Evolutionary conservation across 2,888 invertebrate genomes (phyloP).

Genomic region (Elegia similella): DNA sequence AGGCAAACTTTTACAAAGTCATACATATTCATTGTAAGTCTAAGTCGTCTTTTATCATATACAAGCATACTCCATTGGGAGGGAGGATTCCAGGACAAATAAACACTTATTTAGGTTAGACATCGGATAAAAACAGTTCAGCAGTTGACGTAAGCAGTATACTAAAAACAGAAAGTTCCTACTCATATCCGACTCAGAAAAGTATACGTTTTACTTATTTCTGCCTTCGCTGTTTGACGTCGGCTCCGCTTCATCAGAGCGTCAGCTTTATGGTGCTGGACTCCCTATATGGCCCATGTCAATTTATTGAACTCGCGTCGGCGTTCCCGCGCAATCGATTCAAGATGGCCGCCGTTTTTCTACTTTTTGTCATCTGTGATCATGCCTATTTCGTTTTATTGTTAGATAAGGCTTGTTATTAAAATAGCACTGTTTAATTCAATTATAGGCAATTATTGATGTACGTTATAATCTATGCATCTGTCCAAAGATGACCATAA

Average conservation of each 20-base stretch:
- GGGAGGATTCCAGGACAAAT: too few species aligned
- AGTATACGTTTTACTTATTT: too few species aligned
- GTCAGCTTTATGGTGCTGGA: neutral
- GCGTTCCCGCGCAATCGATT: conserved; percentile 59
- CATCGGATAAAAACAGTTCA: too few species aligned
- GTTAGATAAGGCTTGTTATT: conserved; percentile 30
- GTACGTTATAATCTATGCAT: conserved; percentile 9
- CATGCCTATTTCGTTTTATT: conserved; percentile 43
- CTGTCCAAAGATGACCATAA: neutral
- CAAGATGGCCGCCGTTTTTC: conserved; percentile 59
- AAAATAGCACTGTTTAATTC: conserved; percentile 12
- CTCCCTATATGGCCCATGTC: conserved; percentile 70
- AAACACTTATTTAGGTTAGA: too few species aligned
- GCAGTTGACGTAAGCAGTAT: too few species aligned
- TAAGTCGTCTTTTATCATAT: too few species aligned
- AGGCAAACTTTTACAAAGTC: too few species aligned
- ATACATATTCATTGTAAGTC: too few species aligned
- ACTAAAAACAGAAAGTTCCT: too few species aligned
- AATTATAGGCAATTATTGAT: conserved; percentile 6
- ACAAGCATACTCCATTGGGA: too few species aligned
- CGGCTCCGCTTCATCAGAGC: neutral
- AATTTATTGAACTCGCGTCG: conserved; percentile 67
- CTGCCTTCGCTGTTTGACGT: neutral
- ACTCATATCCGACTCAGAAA: too few species aligned
- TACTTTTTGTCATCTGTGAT: conserved; percentile 51